Conservation (phyloP, 2,888 invertebrate species). For the Andrena trimmerana region DNA sequence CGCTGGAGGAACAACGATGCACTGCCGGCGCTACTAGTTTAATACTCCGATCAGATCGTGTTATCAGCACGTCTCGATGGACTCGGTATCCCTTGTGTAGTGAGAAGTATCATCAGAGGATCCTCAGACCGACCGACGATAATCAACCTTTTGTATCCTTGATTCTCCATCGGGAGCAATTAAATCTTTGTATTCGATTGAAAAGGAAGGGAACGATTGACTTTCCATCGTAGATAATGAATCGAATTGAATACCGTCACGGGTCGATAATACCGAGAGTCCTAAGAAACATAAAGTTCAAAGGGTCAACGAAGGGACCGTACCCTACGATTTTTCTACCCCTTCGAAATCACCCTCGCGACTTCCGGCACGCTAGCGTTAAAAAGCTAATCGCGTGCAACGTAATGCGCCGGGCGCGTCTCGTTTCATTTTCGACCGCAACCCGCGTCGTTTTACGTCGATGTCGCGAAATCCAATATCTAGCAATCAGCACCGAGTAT, state of each 20-base stretch:
- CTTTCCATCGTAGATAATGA: not conserved
- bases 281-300: not conserved
- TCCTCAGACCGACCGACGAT: slow-evolving; percentile 40
- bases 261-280: not conserved
- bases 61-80: slow-evolving; percentile 32
- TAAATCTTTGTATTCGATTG: not conserved
- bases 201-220: not conserved
- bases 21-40: not conserved
- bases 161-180: not conserved
- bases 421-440: not conserved
- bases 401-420: not conserved
- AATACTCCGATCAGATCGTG: not conserved
- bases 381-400: not conserved
- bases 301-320: not conserved
- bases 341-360: not conserved
- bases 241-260: not conserved
- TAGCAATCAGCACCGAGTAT: not conserved
- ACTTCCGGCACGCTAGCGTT: slow-evolving; percentile 10
- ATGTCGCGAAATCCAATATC: not conserved
- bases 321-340: not conserved
- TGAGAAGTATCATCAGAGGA: not conserved
- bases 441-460: not conserved
- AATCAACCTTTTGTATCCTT: slow-evolving; percentile 2
- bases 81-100: slow-evolving; percentile 14
- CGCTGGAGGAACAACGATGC: not conserved